These are phyloP conservation scores for Achroia grisella DNA, from an alignment of 1,140 invertebrate genomes.

Conservation along the genomic window DNA sequence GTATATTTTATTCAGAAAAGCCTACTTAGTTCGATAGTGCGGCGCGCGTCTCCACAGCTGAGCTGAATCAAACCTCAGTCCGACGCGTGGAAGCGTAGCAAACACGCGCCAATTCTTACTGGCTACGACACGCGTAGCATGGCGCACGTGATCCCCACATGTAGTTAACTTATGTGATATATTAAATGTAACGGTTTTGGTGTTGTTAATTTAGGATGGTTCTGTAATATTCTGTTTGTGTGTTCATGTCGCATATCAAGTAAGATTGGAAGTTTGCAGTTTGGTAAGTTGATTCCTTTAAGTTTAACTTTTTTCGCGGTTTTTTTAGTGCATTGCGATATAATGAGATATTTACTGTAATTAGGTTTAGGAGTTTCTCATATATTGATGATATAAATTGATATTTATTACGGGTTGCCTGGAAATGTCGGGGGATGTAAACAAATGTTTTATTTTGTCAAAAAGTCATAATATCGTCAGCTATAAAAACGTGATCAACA, in stretches of 20 bases:
- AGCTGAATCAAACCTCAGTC: not conserved
- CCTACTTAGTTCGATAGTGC: slow-evolving; percentile 2
- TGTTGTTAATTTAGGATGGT: slow-evolving; percentile 5
- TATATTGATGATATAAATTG: too few relatives aligned
- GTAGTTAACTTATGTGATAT: not conserved
- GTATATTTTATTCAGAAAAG: slow-evolving; percentile 2
- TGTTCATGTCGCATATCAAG: not conserved
- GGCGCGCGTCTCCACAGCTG: not conserved
- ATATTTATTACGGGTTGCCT: too few relatives aligned
- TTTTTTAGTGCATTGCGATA: too few relatives aligned
- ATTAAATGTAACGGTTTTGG: not conserved
- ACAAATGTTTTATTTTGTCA: too few relatives aligned
- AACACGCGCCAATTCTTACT: not conserved
- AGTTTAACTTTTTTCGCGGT: too few relatives aligned
- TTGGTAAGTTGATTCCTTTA: too few relatives aligned
- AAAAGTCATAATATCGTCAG: too few relatives aligned
- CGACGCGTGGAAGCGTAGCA: not conserved
- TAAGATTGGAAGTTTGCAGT: too few relatives aligned
- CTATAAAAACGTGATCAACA: too few relatives aligned
- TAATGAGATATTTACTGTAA: too few relatives aligned
- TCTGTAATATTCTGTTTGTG: slow-evolving; percentile 1
- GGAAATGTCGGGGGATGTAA: too few relatives aligned
- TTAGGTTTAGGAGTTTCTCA: too few relatives aligned
- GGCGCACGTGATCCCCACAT: not conserved
- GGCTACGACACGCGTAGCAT: not conserved